Evolutionary conservation across 2,797 vertebrate genomes (phyloP).

Genomic region (Peromyscus nudipes): DNA sequence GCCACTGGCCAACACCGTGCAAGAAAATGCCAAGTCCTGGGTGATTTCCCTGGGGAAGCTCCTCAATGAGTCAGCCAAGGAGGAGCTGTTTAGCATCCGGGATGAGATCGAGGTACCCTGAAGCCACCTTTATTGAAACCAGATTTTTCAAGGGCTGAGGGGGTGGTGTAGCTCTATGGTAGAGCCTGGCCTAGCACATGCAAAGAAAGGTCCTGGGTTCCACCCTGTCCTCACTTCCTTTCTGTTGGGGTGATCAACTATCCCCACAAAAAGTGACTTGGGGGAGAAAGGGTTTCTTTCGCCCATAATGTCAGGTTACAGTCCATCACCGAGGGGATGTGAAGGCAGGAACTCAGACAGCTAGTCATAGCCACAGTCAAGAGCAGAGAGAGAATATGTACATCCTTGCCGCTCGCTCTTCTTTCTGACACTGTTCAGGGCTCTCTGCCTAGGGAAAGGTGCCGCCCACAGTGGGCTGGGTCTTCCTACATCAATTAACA

Average conservation of each 20-base stretch:
- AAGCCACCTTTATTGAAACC: background rate
- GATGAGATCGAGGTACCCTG: slow-evolving; percentile 92
- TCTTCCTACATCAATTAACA: background rate
- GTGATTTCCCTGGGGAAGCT: slow-evolving; percentile 92
- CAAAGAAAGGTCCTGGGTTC: background rate
- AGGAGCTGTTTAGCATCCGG: slow-evolving; percentile 91
- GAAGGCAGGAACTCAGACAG: background rate
- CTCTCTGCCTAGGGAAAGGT: background rate
- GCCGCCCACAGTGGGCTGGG: background rate
- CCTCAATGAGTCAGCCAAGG: slow-evolving; percentile 92
- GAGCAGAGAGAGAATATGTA: background rate
- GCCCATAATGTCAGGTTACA: background rate
- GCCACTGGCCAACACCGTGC: slow-evolving; percentile 90
- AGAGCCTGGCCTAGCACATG: background rate
- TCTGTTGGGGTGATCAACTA: background rate
- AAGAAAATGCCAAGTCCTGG: slow-evolving; percentile 92
- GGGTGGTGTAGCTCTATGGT: background rate
- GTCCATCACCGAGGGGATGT: background rate
- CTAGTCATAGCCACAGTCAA: too few species aligned
- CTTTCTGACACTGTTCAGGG: background rate
- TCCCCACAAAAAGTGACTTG: background rate
- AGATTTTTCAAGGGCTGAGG: background rate
- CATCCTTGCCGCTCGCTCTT: background rate
- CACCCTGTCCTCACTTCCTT: background rate
- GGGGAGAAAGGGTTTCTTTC: background rate